Base-by-base conservation (phyloP, 2,888 invertebrate species). In the Mythimna lalbum region DNA sequence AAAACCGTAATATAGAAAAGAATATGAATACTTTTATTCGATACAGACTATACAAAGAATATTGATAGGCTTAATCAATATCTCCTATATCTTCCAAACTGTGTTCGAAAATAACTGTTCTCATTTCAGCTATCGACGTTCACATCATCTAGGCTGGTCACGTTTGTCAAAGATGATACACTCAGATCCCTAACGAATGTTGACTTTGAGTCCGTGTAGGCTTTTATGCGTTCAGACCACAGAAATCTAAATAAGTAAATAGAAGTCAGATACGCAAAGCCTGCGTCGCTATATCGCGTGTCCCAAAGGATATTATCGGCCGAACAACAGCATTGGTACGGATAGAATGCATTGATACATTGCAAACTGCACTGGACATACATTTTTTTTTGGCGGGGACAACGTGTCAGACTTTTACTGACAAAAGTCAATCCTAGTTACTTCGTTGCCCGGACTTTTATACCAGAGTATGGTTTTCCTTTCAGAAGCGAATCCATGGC, bases 131-230 rank as follows among this genome's bases (percentile, higher is more conserved):
- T 66, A 75, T 52, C 55, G 31, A 76, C 73, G 23, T 76, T 72
- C 75, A 72, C 77, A 88, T 88, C 77, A 68, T 68, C 56, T 62
- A 90, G 69, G 78, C 93, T 67, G 80, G 91, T 94, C 94, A 94
- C 94, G 94, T 93, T 88, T 91, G 86, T 88, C 90, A 92, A 92
- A 91, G 93, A 93, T 90, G 91, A 92, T 90, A 87, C 87, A 89
- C 86, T 86, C 86, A 87, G 87, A 89, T 88, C 90, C 84, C 90
- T 94, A 94, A 95, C 94, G 93, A 95, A 94, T 94, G 92, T 94
- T 93, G 90, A 88, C 91, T 88, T 89, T 91, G 89, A 86, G 88
- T 90, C 83, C 82, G 69, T 73, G 73, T 75, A 72, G 70, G 80
- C 65, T 78, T 84, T 78, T 82, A 77, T 77, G 80, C 76, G 83